Base-by-base conservation (phyloP, 2,797 vertebrate species). In the Acanthurus tractus region DNA sequence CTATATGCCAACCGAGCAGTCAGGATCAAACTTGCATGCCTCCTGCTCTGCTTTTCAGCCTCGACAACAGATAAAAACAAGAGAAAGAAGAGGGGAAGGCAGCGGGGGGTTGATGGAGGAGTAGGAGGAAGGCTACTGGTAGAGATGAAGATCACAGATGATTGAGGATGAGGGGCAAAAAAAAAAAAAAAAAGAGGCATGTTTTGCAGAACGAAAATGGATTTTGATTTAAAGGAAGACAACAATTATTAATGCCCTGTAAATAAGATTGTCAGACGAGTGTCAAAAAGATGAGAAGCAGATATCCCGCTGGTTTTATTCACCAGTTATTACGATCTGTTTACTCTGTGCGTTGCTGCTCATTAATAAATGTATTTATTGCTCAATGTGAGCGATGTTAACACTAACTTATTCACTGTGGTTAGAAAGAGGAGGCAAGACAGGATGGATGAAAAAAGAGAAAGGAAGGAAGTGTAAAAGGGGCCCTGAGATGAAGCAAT, bases 1-100 rank as follows among this genome's bases (percentile, higher is more conserved):
- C 89, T 91, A 89, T 90, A 90, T 89, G 87, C 80, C 86, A 86
- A 67, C 57, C 66, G 67, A 88, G 88, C 84, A 81, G 86, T 67
- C 66, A 17, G 71, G 76, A 79, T 83, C 83, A 86, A 78, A 85
- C 83, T 74, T 42, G 25, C 71, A 71, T 70, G 70, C 67, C 74
- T 86, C 81, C 76, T 79, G 77, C 79, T 88, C 72, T 65, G 78
- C 76, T 81, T 84, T 74, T 86, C 85, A 87, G 73, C 79, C 66
- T 63, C 55, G 11, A 64, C 57, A 70, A 76, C 69, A 53, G 59
- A 82, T 57, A 34, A 36, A 71, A 17, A 45, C 20, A 20, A 65
- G 63, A 40, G 55, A 64, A 66, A 72, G 62, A 56, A 52, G 72
- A 53, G 12, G 42, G 59, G 40, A 44, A 49, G 56, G 44, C 34